Conservation (phyloP, 2,888 invertebrate species). For the Teinopalpus imperialis region DNA sequence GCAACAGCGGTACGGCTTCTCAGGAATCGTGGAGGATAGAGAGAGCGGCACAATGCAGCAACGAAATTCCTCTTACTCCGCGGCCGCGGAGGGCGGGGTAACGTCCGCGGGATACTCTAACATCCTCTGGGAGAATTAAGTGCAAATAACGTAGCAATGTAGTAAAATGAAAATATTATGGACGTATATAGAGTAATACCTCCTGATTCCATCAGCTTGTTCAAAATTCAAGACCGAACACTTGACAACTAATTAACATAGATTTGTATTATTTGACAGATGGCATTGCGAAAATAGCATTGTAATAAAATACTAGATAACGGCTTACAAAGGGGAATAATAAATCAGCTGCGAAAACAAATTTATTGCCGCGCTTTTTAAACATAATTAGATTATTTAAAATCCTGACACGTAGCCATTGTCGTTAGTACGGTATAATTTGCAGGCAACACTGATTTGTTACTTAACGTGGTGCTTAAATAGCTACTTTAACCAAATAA, state of each 20-base stretch:
- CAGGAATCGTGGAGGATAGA: too few species aligned
- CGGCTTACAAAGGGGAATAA: constrained; percentile 22
- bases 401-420: constrained; percentile 30
- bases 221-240: constrained; percentile 5
- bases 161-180: too few species aligned
- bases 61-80: too few species aligned
- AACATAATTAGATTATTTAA: constrained; percentile 25
- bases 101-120: too few species aligned
- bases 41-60: too few species aligned
- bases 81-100: too few species aligned
- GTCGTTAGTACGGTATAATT: constrained; percentile 20
- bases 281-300: constrained; percentile 36
- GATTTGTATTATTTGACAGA: constrained; percentile 42
- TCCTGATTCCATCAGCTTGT: too few species aligned
- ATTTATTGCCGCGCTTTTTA: constrained; percentile 22
- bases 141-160: too few species aligned
- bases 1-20: too few species aligned
- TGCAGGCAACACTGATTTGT: constrained; percentile 16
- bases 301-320: constrained; percentile 28
- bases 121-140: too few species aligned
- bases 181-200: too few species aligned
- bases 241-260: constrained; percentile 27
- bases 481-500: constrained; percentile 16
- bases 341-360: constrained; percentile 24
- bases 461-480: constrained; percentile 7